A percentile compares a stretch with the other conserved stretches of the same genome.
phyloP scores from a whole-genome alignment of 2,888 invertebrate genomes.

The Drosophila cognata region DNA sequence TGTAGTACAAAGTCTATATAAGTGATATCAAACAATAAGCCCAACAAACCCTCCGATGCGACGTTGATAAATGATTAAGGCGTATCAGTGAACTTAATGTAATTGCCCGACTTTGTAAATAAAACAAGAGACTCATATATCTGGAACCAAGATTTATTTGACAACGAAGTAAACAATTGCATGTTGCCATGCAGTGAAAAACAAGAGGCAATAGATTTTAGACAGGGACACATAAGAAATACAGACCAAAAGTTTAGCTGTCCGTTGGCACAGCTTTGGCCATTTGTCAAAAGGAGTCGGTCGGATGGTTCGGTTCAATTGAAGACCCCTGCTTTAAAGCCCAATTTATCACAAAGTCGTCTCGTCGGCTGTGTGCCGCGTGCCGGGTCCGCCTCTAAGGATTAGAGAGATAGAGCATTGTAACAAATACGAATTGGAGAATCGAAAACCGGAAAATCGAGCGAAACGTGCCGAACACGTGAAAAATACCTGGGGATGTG shows the following conservation, averaged over 20 bases:
- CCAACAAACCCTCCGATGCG: constrained; percentile 4
- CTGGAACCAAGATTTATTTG: constrained; percentile 72
- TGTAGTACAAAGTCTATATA: constrained; percentile 2
- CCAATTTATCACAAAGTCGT: constrained; percentile 74
- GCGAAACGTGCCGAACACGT: constrained; percentile 83
- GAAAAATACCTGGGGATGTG: constrained; percentile 82
- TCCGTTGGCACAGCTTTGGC: constrained; percentile 61
- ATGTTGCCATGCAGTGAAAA: constrained; percentile 33
- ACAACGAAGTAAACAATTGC: constrained; percentile 67
- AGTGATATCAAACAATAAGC: constrained; percentile 19
- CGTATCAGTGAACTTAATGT: constrained; percentile 64
- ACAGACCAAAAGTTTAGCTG: constrained; percentile 54
- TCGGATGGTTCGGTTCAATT: constrained; percentile 30
- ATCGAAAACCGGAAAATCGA: constrained; percentile 78
- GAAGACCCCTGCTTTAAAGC: constrained; percentile 69
- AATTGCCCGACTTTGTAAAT: constrained; percentile 72
- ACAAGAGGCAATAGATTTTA: constrained; percentile 7
- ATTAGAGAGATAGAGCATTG: constrained; percentile 32
- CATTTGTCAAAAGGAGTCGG: constrained; percentile 65
- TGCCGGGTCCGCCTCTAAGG: constrained; percentile 53
- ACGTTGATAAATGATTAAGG: constrained; percentile 52
- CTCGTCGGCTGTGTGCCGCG: constrained; percentile 62
- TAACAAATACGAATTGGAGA: constrained; percentile 49
- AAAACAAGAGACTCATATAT: constrained; percentile 60
- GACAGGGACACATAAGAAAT: constrained; percentile 1